A percentile compares a stretch with the other conserved stretches of the same genome.
phyloP scores from a whole-genome alignment of 37 sponge, comb jelly and placozoan genomes.

The Tethya wilhelma region DNA sequence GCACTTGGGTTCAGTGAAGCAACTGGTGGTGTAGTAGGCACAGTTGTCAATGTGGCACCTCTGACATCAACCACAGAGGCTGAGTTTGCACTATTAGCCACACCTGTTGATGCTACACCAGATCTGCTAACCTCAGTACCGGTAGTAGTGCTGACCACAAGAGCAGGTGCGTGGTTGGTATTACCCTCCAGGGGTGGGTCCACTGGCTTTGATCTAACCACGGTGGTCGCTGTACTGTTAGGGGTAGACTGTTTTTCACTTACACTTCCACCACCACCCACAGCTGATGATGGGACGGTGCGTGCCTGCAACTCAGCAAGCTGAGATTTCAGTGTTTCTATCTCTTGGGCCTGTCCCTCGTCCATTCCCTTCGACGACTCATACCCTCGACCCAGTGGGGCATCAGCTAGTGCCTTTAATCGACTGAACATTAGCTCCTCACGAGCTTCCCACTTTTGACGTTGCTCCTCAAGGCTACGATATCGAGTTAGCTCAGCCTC shows the following conservation, averaged over 20 bases:
- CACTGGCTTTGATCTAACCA: no score
- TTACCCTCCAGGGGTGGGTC: no score
- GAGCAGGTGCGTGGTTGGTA: no score
- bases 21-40: background rate
- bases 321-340: background rate
- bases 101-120: background rate
- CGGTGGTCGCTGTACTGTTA: no score
- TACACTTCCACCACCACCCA: no score
- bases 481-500: constrained; percentile 19
- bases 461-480: constrained; percentile 25
- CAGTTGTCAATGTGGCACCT: background rate
- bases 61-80: background rate
- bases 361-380: background rate
- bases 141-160: background rate
- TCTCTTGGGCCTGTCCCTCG: no score
- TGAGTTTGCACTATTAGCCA: background rate
- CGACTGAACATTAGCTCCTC: background rate
- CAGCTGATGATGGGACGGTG: no score
- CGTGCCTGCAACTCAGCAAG: background rate
- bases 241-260: no score
- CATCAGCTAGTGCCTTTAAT: background rate
- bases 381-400: background rate
- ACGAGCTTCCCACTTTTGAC: constrained; percentile 32
- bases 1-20: background rate
- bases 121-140: background rate